Evolutionary conservation across 2,797 vertebrate genomes (phyloP), one percentile per base, ranked within the genome.

Genomic region (Melanotaenia trifasciata): DNA sequence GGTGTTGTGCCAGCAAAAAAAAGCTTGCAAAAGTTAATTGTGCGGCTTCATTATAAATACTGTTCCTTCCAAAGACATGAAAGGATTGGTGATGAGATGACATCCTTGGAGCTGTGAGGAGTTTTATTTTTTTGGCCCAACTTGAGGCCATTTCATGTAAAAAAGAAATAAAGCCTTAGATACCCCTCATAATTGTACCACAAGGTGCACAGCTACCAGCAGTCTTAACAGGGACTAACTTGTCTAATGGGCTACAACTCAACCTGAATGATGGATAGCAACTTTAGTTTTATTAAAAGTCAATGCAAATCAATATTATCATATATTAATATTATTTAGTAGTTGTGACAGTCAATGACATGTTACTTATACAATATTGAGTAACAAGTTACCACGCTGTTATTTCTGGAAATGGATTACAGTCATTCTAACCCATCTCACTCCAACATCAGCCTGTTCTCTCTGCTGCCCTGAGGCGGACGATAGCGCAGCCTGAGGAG

Each of bases 1-100:
- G 9, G 1, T 54, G 18, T 63, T 67, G 58, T 18, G 72, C 70
- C 60, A 76, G 40, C 64, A 70, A 32, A 79, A 81, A n/a, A 47
- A n/a, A 75, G 54, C 54, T 57, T 22, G 10, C 0, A 36, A 47
- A 73, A 13, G 30, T 58, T 58, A 6, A 26, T 30, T 56, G n/a
- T 26, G 26, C 53, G 30, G 53, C 26, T 16, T 30, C 24, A 26
- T 54, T 28, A 28, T 26, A 28, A 28, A 4, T 28, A 5, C n/a
- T 9, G 47, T n/a, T 51, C n/a, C n/a, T 51, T 51, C n/a, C 47
- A 56, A 56, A 54, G 24, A 54, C 5, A 12, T 53, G n/a, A 54
- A 26, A 28, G 53, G 11, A 26, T 12, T 5, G 5, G 51, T 11
- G 20, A 54, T 28, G 24, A 54, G 12, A 18, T 56, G 12, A 56